These are phyloP conservation scores for Vireo griseus DNA, from an alignment of 2,797 vertebrate genomes.

Conservation along the genomic window DNA sequence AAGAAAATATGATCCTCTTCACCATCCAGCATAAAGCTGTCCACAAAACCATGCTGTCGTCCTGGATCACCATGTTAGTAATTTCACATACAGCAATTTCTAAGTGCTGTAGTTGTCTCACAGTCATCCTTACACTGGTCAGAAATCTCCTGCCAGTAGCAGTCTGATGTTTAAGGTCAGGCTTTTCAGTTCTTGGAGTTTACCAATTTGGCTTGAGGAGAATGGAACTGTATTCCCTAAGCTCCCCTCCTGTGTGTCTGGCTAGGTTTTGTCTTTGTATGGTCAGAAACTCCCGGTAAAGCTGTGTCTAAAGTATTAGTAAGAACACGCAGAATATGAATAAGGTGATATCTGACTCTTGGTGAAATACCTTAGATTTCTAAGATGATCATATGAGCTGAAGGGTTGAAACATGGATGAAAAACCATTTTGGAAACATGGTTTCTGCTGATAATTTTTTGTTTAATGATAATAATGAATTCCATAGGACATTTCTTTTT, in stretches of 20 bases:
- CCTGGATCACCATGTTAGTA: background rate
- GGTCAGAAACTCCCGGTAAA: background rate
- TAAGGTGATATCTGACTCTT: background rate
- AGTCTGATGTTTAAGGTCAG: background rate
- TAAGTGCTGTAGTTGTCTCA: background rate
- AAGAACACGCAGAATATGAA: background rate
- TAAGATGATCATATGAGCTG: background rate
- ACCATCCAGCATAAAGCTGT: background rate
- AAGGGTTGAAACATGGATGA: background rate
- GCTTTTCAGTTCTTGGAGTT: background rate
- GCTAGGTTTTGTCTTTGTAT: background rate
- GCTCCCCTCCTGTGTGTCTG: background rate
- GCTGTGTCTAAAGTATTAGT: background rate
- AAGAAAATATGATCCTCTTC: background rate
- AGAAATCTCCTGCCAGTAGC: background rate
- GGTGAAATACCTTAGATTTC: background rate
- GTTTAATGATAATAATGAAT: background rate
- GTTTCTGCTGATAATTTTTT: background rate
- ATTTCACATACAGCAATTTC: background rate
- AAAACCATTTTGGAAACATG: background rate
- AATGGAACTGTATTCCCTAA: background rate
- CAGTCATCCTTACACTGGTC: background rate
- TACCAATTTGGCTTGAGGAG: background rate
- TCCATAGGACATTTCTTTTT: background rate
- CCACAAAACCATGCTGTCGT: background rate